Conservation (phyloP, 2,113 vertebrate genomes). For the Pteronura brasiliensis region DNA sequence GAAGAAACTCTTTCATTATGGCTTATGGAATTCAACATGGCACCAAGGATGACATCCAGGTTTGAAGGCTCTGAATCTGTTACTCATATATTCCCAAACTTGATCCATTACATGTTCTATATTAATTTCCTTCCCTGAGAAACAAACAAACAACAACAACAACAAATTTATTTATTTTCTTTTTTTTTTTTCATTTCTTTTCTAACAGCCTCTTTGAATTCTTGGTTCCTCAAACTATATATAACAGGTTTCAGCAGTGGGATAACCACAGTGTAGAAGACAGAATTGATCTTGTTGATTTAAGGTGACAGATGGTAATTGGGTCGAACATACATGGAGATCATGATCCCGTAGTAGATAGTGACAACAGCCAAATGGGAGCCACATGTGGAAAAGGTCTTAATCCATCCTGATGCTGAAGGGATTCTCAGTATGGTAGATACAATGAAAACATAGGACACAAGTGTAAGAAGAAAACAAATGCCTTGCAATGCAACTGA, state of each 20-base stretch:
- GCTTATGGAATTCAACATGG: neutral
- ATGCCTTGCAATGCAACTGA: constrained; percentile 61
- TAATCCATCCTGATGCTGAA: constrained; percentile 38
- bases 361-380: constrained; percentile 70
- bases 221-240: constrained; percentile 72
- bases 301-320: constrained; percentile 42
- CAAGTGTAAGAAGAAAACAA: constrained; percentile 68
- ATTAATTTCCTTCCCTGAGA: neutral
- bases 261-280: constrained; percentile 73
- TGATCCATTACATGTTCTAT: no score
- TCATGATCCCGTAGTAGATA: constrained; percentile 74
- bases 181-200: neutral
- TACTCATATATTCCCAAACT: neutral
- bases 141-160: neutral
- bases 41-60: no score
- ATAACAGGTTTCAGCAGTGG: constrained; percentile 72
- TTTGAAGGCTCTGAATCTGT: neutral
- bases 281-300: constrained; percentile 65
- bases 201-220: constrained; percentile 60
- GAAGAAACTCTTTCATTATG: neutral
- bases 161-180: neutral
- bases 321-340: constrained; percentile 70
- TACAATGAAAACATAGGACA: constrained; percentile 66
- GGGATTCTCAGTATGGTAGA: constrained; percentile 67
- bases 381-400: constrained; percentile 67